Base-by-base conservation (phyloP, 2,888 invertebrate genomes). In the Polymixis flavicincta region DNA sequence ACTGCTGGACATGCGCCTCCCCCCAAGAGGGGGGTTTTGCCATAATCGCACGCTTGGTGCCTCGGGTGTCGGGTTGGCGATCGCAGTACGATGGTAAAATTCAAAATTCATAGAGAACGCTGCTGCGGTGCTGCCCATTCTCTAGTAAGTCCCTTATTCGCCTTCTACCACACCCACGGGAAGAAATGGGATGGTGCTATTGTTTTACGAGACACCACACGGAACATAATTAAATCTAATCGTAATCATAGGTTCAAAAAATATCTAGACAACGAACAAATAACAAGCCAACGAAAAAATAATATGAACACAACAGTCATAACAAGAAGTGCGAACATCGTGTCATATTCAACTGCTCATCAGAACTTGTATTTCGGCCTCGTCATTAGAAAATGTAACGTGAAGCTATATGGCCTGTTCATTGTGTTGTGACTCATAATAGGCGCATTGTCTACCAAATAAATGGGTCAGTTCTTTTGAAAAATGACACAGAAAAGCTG, bases 331-430 rank as follows among this genome's bases (percentile, higher is more conserved):
- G 42, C 25, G 28, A 65, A 22, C n/a, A 73, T 50, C 28, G 65
- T 66, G 60, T 77, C 52, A 55, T 55, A 37, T 73, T 77, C 45
- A 25, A 63, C 50, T 42, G 59, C 28, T 60, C 4, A 54, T 42
- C 48, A 55, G 65, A 55, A 74, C 48, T 66, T 61, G 19, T 17
- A 54, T 64, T 59, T 55, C 19, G 25, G 54, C 48, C 25, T 60
- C 22, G 11, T 65, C 37, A 42, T 65, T 37, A 48, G 65, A 25
- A 55, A 45, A 45, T 52, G 65, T 45, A 50, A 80, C 11, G 9
- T 50, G 80, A 80, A 7, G 5, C 70, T 25, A 4, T 22, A 7
- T n/a, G 37, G 45, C 8, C 8, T 22, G 11, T 45, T 45, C 28
- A 42, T 17, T 32, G 50, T 68, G 22, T 14, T 3, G 11, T 14